A percentile compares a stretch with the other conserved stretches of the same genome.
Conservation (phyloP, 30 jellyfish, hydroid and myxozoan genomes). For the Chrysaora quinquecirrha region DNA sequence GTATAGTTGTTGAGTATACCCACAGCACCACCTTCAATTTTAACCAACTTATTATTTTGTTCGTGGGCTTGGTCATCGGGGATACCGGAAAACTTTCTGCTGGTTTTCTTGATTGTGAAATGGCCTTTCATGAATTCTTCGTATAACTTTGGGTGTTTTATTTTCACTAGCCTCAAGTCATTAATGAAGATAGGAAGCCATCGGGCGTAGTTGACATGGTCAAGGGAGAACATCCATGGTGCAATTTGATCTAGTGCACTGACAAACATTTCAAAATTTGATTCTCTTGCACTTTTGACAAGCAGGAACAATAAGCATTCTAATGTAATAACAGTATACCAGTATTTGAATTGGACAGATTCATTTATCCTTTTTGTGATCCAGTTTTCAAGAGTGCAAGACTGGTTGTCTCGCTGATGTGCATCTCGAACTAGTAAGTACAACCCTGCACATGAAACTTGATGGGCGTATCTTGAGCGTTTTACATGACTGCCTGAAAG, state of each 20-base stretch:
- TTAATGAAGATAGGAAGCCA: slow-evolving; percentile 13
- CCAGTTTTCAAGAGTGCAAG: not conserved
- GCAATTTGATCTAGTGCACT: slow-evolving; percentile 2
- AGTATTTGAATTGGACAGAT: not conserved
- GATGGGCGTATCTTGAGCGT: not conserved
- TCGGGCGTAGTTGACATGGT: slow-evolving; percentile 36
- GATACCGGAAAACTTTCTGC: slow-evolving; percentile 19
- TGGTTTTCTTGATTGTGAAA: slow-evolving; percentile 21
- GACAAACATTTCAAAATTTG: not conserved
- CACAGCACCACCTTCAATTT: slow-evolving; percentile 33
- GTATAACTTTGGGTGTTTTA: slow-evolving; percentile 14
- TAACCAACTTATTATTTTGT: slow-evolving; percentile 24
- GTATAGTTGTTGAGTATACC: too few relatives aligned
- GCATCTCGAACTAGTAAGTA: not conserved
- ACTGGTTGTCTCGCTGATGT: not conserved
- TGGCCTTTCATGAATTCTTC: slow-evolving; percentile 28
- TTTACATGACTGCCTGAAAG: not conserved
- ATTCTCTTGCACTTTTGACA: not conserved
- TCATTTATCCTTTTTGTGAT: not conserved
- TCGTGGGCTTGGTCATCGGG: slow-evolving; percentile 48
- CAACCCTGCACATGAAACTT: not conserved
- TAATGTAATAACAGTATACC: not conserved
- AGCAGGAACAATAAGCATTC: not conserved
- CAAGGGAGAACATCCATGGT: slow-evolving; percentile 17
- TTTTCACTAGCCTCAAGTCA: not conserved